Percentiles rank a stretch among this genome's conserved stretches.
phyloP scores from a whole-genome alignment of 2,888 invertebrate species.

The Aphrophora alni region DNA sequence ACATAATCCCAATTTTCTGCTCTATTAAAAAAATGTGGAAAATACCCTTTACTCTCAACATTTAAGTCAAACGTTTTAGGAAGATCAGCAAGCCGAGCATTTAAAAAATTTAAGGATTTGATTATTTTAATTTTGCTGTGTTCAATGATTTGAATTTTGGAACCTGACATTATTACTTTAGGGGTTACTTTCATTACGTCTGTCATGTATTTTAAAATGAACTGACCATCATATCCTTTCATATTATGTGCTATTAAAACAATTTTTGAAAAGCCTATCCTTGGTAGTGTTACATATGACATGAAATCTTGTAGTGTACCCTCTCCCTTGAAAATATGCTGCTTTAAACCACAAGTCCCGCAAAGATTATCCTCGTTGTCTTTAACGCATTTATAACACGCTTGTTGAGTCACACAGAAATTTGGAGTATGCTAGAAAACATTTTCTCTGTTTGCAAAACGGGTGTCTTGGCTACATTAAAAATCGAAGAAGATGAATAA shows the following conservation, averaged over 20 bases:
- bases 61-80: constrained; percentile 51
- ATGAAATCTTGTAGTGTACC: not conserved
- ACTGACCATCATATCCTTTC: constrained; percentile 3
- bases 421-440: not conserved
- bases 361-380: not conserved
- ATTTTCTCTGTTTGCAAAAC: not conserved
- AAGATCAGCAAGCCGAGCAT: constrained; percentile 47
- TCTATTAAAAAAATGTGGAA: constrained; percentile 43
- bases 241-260: constrained; percentile 4
- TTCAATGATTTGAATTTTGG: not conserved
- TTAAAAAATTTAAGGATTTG: constrained; percentile 51
- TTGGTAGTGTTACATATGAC: not conserved
- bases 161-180: not conserved
- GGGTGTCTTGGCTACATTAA: not conserved
- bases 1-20: not conserved
- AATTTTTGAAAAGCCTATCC: not conserved
- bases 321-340: not conserved
- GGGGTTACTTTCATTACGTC: constrained; percentile 3
- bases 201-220: constrained; percentile 11
- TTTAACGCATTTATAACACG: not conserved
- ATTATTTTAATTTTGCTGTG: not conserved
- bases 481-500: constrained; percentile 17
- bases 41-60: constrained; percentile 47
- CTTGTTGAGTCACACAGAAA: not conserved
- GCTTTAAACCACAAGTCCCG: not conserved